A percentile compares a stretch with the other conserved stretches of the same genome.
These are phyloP conservation scores for Anarhynchus alexandrinus DNA, from an alignment of 2,113 vertebrate species.

Conservation along the genomic window DNA sequence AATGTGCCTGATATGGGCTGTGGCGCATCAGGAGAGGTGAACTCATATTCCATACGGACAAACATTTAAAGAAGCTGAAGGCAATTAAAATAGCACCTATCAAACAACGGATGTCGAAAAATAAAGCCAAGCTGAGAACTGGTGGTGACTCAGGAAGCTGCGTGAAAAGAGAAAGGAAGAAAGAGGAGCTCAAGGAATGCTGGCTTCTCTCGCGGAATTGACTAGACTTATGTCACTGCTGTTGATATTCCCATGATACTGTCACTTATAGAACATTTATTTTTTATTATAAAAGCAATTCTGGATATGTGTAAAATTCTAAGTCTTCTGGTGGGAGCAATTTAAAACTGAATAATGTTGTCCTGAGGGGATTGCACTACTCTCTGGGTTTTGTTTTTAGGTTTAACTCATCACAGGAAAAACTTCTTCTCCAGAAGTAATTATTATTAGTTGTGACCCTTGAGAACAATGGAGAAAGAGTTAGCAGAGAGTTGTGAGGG, in stretches of 20 bases:
- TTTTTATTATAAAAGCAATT: slow-evolving; percentile 69
- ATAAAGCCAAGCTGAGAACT: background rate
- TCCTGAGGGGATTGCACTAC: slow-evolving; percentile 24
- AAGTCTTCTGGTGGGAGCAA: slow-evolving; percentile 57
- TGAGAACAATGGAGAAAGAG: background rate
- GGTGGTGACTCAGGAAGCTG: background rate
- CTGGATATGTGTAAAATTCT: slow-evolving; percentile 48
- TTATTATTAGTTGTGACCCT: slow-evolving; percentile 34
- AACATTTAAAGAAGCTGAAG: background rate
- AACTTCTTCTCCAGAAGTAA: background rate
- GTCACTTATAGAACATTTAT: slow-evolving; percentile 60
- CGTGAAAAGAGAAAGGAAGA: background rate
- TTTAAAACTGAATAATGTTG: slow-evolving; percentile 63
- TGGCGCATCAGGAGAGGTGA: background rate
- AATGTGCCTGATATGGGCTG: background rate
- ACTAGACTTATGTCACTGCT: slow-evolving; percentile 27
- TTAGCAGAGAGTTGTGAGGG: background rate
- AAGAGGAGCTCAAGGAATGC: background rate
- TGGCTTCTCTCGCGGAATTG: background rate
- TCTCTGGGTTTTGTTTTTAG: slow-evolving; percentile 60
- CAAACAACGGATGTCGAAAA: background rate
- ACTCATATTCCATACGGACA: background rate
- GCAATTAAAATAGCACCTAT: background rate
- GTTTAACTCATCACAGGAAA: slow-evolving; percentile 41
- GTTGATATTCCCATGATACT: slow-evolving; percentile 42